phyloP scores from a whole-genome alignment of 2,113 vertebrate genomes.

The Dryoscopus gambensis region DNA sequence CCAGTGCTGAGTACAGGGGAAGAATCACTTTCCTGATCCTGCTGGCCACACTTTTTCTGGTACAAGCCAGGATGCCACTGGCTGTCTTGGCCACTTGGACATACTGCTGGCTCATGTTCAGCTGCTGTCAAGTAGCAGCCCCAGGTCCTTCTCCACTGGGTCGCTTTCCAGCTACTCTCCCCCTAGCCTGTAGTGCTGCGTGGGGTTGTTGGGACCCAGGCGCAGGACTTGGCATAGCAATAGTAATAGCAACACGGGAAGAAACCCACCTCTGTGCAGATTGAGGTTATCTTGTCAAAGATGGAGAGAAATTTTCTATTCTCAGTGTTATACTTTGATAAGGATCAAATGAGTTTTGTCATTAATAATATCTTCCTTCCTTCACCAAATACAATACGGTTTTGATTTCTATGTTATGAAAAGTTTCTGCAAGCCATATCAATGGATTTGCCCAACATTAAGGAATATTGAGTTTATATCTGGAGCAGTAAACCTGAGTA shows the following conservation, averaged over 20 bases:
- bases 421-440: neutral
- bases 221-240: neutral
- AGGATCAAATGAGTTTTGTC: neutral
- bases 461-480: neutral
- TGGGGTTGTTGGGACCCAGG: neutral
- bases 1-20: neutral
- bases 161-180: accelerated
- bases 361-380: neutral
- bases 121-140: too few species aligned
- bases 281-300: neutral
- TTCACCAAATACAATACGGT: neutral
- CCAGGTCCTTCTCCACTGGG: neutral
- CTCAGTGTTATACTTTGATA: neutral
- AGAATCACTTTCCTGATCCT: neutral
- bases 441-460: neutral
- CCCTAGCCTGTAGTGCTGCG: accelerated
- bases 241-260: neutral
- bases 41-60: neutral
- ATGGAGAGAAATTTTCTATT: neutral
- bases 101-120: neutral
- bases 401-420: neutral
- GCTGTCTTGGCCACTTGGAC: accelerated
- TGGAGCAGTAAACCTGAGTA: neutral
- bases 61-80: neutral
- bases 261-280: neutral